Conservation (phyloP, 2,797 vertebrate species). For the Sebastes kiyomatsui region DNA sequence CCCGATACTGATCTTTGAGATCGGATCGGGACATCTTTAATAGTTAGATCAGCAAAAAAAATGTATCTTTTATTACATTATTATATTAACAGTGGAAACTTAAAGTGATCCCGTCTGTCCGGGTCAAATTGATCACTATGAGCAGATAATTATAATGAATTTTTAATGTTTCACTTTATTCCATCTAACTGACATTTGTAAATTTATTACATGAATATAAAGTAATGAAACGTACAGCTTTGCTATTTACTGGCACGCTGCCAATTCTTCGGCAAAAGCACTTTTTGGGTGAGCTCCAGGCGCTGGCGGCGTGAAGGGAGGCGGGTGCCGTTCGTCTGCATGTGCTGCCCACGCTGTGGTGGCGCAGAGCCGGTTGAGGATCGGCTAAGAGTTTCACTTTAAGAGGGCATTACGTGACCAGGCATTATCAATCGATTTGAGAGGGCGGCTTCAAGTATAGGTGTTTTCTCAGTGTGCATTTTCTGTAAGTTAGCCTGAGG, state of each 20-base stretch:
- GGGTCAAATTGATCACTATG: not conserved
- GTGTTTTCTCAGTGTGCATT: too few relatives aligned
- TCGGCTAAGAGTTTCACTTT: too few relatives aligned
- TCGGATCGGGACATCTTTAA: not conserved
- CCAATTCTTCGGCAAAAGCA: not conserved
- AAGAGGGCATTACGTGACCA: too few relatives aligned
- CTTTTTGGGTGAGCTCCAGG: not conserved
- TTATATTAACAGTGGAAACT: not conserved
- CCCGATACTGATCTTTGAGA: not conserved
- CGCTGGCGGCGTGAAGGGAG: not conserved
- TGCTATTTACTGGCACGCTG: not conserved
- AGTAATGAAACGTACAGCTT: too few relatives aligned
- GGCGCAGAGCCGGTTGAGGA: too few relatives aligned
- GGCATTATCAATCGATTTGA: too few relatives aligned
- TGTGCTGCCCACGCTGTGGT: too few relatives aligned
- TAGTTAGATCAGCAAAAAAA: not conserved
- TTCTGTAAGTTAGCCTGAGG: too few relatives aligned
- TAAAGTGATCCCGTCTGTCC: not conserved
- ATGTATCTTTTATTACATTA: not conserved
- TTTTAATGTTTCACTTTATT: not conserved
- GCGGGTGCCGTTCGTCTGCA: too few relatives aligned
- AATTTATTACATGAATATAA: not conserved
- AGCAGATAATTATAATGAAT: not conserved
- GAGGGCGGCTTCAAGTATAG: too few relatives aligned
- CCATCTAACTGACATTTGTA: not conserved